These are phyloP conservation scores for Dufourea novaeangliae DNA, from an alignment of 1,140 invertebrate species.

Conservation along the genomic window DNA sequence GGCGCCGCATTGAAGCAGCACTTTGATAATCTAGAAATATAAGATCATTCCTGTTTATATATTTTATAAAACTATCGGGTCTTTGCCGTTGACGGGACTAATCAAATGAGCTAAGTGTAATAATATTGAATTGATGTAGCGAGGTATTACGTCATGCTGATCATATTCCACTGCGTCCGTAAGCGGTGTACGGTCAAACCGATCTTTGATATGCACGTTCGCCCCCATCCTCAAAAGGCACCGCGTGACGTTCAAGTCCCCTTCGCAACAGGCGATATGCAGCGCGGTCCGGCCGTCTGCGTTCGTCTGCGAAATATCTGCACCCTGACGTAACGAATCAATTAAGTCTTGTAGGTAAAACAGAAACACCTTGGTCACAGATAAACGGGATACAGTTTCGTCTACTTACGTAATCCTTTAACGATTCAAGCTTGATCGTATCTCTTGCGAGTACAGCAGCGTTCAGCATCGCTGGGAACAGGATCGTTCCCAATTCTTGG, in stretches of 20 bases:
- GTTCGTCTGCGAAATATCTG: slow-evolving; percentile 89
- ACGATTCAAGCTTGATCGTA: slow-evolving; percentile 81
- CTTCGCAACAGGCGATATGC: slow-evolving; percentile 90
- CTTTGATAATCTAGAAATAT: slow-evolving; percentile 79
- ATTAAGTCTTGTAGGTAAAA: no score
- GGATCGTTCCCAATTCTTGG: slow-evolving; percentile 86
- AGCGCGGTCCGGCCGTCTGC: slow-evolving; percentile 91
- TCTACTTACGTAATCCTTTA: slow-evolving; percentile 79
- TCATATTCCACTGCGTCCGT: slow-evolving; percentile 85
- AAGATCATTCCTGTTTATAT: no score
- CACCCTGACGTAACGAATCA: slow-evolving; percentile 81
- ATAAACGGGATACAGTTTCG: no score
- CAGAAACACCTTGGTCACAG: no score
- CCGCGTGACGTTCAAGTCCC: slow-evolving; percentile 86
- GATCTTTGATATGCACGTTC: slow-evolving; percentile 90
- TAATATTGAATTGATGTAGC: not conserved
- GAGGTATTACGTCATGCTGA: slow-evolving; percentile 81
- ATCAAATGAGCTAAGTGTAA: no score
- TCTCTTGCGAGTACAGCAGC: slow-evolving; percentile 87
- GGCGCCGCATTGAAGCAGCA: slow-evolving; percentile 85
- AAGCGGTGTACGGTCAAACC: slow-evolving; percentile 84
- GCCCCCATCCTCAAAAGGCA: slow-evolving; percentile 91
- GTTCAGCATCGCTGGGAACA: slow-evolving; percentile 90
- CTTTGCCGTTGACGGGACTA: no score
- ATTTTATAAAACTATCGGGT: no score